Percentiles rank a stretch among this genome's conserved stretches.
Evolutionary conservation across 2,113 vertebrate species (phyloP).

Genomic region (Xerus inauris): DNA sequence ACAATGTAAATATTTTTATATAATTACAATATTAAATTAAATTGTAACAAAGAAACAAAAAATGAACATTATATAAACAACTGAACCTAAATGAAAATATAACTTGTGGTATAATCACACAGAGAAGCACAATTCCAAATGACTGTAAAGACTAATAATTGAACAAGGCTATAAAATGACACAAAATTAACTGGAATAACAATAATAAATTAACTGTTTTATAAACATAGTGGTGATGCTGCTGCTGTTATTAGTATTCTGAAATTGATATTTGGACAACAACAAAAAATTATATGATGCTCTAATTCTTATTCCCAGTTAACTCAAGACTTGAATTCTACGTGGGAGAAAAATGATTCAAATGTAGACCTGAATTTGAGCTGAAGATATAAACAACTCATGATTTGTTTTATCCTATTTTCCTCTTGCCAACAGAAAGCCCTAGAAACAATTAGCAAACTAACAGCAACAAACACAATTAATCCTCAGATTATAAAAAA

Average conservation of each 20-base stretch:
- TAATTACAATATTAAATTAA: not conserved
- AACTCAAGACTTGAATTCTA: not conserved
- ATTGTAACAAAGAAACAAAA: not conserved
- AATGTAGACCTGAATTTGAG: not conserved
- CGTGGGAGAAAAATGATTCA: not conserved
- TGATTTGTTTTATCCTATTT: not conserved
- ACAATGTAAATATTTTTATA: not conserved
- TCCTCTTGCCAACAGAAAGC: not conserved
- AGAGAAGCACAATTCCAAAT: not conserved
- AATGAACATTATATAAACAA: not conserved
- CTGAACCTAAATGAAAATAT: not conserved
- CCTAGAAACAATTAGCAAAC: not conserved
- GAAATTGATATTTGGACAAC: not conserved
- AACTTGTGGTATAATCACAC: not conserved
- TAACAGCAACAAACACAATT: not conserved
- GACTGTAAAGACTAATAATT: not conserved
- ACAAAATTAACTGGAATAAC: not conserved
- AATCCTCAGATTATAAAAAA: conserved; percentile 3
- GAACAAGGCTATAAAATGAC: not conserved
- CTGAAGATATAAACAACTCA: not conserved
- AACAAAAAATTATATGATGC: not conserved
- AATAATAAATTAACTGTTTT: not conserved
- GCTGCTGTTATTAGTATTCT: not conserved
- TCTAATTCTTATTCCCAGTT: conserved; percentile 25
- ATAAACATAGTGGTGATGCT: not conserved